Base-by-base conservation (phyloP, 2,797 vertebrate species). In the Eleutherodactylus coqui region DNA sequence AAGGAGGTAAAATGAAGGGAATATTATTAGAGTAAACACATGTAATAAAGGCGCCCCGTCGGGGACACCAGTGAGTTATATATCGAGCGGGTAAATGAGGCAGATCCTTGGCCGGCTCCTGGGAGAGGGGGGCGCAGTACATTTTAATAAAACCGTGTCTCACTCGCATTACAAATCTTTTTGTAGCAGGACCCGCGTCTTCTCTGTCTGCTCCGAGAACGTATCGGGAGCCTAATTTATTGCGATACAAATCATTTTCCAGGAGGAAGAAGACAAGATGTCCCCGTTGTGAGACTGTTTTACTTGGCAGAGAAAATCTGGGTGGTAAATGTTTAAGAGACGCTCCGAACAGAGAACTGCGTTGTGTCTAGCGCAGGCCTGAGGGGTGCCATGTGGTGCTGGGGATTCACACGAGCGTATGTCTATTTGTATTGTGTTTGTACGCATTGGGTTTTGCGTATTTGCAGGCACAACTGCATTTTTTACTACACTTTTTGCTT, bases 1-100 rank as follows among this genome's bases (percentile, higher is more conserved):
- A 36, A 86, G 72, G 75, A 82, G 69, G 62, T 21, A n/a, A 51
- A 81, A 51, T 32, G 27, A 67, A 7, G 21, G 24, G 79, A 69
- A 51, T 69, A 51, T 32, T 17, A 32, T 29, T 29, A 51, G 11
- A 67, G 29, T 76, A 76, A 51, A 17, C 17, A 13, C 14, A 47
- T 34, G 21, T 21, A 67, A 67, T 49, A 27, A 47, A 64, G 27
- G 58, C n/a, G 8, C 21, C 16, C 55, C 64, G 43, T 75, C 41
- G 27, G 43, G 24, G 41, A n/a, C 14, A 27, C 24, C 24, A 45
- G 45, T 75, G 78, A 80, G 8, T 49, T 80, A 67, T 67, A 43
- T 45, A 5, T 47, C 29, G 60, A 67, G 43, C 17, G 78, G 16
- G 17, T 36, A 29, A 80, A 80, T 67, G 60, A 80, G 43, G 78